Percentiles rank a stretch among this genome's conserved stretches.
Conservation (phyloP, 2,113 vertebrate genomes). For the Actinemys pallida region DNA sequence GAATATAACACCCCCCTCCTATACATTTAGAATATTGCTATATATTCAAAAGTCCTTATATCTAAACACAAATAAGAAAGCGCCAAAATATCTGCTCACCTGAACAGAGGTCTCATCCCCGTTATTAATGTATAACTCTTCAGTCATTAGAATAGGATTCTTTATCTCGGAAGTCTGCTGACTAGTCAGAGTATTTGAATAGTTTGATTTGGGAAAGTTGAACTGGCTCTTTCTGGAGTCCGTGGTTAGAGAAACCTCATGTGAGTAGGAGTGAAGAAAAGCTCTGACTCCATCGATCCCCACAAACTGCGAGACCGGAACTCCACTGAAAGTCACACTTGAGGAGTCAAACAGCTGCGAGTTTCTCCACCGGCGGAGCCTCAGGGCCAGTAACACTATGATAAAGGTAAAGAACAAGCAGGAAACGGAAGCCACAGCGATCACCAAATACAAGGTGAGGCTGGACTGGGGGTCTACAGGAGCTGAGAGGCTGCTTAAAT, state of each 20-base stretch:
- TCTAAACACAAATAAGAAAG: background rate
- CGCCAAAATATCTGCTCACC: background rate
- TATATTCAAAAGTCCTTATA: too few species aligned
- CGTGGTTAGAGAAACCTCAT: constrained; percentile 39
- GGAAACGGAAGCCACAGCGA: too few species aligned
- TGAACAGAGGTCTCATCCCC: background rate
- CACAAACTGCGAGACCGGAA: background rate
- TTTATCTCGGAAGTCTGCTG: constrained; percentile 28
- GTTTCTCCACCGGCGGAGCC: too few species aligned
- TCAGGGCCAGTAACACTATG: too few species aligned
- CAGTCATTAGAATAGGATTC: constrained; percentile 34
- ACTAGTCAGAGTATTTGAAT: background rate
- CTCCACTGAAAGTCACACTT: too few species aligned
- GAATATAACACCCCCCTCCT: too few species aligned
- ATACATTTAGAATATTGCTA: too few species aligned
- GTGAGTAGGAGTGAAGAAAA: background rate
- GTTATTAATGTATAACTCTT: background rate
- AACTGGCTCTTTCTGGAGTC: constrained; percentile 40
- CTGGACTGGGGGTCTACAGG: too few species aligned
- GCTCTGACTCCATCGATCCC: background rate
- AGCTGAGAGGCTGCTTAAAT: too few species aligned
- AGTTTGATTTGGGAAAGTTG: constrained; percentile 43
- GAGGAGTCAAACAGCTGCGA: too few species aligned
- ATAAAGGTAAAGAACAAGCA: too few species aligned
- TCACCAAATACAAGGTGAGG: too few species aligned